Conservation (phyloP, 2,888 invertebrate species). For the Polyommatus icarus region DNA sequence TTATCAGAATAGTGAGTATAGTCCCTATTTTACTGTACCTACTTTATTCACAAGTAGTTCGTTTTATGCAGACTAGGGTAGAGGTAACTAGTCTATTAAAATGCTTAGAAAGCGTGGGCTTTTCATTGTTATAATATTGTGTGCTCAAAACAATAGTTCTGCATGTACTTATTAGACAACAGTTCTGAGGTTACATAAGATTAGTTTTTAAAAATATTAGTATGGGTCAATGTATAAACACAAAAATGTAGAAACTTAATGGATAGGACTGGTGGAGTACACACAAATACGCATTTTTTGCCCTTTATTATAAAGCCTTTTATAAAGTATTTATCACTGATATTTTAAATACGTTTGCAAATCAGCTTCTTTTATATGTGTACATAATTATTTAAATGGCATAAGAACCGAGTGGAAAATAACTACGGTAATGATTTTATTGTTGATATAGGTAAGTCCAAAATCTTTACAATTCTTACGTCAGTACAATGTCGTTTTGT, state of each 20-base stretch:
- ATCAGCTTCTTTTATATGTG: neutral
- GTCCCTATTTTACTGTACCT: neutral
- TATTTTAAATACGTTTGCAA: neutral
- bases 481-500: neutral
- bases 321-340: neutral
- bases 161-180: neutral
- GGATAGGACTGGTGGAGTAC: neutral
- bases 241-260: neutral
- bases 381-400: slow-evolving; percentile 15
- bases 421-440: neutral
- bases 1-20: neutral
- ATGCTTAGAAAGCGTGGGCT: slow-evolving; percentile 13
- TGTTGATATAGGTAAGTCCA: slow-evolving; percentile 12
- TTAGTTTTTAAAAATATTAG: neutral
- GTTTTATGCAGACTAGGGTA: neutral
- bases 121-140: neutral
- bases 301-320: neutral
- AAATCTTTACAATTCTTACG: neutral
- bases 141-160: neutral
- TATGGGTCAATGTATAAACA: neutral
- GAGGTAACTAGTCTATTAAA: neutral
- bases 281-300: neutral
- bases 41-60: neutral
- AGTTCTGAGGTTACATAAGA: neutral
- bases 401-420: neutral